phyloP scores from a whole-genome alignment of 2,888 invertebrate genomes.

The Eupithecia tripunctaria region DNA sequence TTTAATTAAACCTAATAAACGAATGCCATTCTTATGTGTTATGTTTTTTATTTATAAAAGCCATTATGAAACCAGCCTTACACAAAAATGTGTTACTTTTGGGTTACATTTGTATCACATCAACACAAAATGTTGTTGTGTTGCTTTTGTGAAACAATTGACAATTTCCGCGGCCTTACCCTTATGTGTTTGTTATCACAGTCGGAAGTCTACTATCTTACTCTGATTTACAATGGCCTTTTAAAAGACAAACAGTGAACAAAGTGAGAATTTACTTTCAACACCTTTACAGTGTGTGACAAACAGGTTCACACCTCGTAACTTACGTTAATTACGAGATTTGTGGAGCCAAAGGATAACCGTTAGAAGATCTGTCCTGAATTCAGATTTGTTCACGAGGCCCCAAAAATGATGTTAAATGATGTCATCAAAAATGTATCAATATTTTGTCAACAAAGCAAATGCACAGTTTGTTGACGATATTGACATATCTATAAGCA shows the following conservation, averaged over 20 bases:
- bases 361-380: constrained; percentile 9
- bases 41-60: too few relatives aligned
- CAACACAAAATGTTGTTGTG: too few relatives aligned
- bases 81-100: too few relatives aligned
- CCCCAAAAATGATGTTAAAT: neutral
- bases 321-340: constrained; percentile 25
- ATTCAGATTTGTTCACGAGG: neutral
- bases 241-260: constrained; percentile 70
- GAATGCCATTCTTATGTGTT: too few relatives aligned
- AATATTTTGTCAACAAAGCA: constrained; percentile 31
- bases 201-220: constrained; percentile 71
- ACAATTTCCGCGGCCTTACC: too few relatives aligned
- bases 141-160: too few relatives aligned
- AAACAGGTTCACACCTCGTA: constrained; percentile 55
- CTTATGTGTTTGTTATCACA: constrained; percentile 80
- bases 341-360: constrained; percentile 17
- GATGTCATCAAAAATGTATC: neutral
- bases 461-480: constrained; percentile 32
- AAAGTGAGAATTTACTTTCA: constrained; percentile 65
- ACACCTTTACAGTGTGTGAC: constrained; percentile 62
- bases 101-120: too few relatives aligned
- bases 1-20: too few relatives aligned
- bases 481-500: constrained; percentile 38
- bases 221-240: constrained; percentile 71
- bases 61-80: too few relatives aligned